phyloP scores from a whole-genome alignment of 1,140 invertebrate species.

The Drosophila burlai region DNA sequence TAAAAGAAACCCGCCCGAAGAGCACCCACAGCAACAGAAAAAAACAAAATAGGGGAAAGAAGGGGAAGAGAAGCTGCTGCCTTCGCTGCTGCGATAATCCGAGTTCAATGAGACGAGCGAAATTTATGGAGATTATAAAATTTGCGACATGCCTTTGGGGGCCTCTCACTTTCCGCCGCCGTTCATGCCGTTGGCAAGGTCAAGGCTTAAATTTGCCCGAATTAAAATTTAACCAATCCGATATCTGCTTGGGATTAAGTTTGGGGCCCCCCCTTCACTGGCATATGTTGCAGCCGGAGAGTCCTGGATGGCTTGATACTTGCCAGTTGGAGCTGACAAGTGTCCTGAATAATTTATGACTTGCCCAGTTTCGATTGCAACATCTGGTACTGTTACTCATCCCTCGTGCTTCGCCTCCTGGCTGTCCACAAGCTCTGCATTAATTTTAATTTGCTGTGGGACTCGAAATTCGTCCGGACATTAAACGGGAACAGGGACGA shows the following conservation, averaged over 20 bases:
- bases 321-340: conserved; percentile 75
- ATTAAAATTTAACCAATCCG: conserved; percentile 37
- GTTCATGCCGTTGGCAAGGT: conserved; percentile 43
- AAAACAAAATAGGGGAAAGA: conserved; percentile 18
- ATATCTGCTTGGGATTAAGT: conserved; percentile 25
- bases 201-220: conserved; percentile 36
- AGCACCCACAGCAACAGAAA: neutral
- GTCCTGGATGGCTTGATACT: conserved; percentile 36
- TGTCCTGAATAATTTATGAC: conserved; percentile 80
- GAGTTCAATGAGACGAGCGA: conserved; percentile 62
- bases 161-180: conserved; percentile 16
- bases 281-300: conserved; percentile 33
- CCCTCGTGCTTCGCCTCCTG: neutral
- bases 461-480: conserved; percentile 33
- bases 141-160: conserved; percentile 51
- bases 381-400: conserved; percentile 42
- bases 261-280: conserved; percentile 23
- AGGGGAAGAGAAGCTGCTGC: conserved; percentile 35
- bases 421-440: conserved; percentile 43
- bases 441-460: conserved; percentile 63
- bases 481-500: conserved; percentile 10
- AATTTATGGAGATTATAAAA: conserved; percentile 72
- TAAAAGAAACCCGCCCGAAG: conserved; percentile 32
- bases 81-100: conserved; percentile 64
- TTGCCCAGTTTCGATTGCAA: conserved; percentile 51